A percentile compares a stretch with the other conserved stretches of the same genome.
Evolutionary conservation across 2,113 vertebrate species (phyloP).

Genomic region (Apistogramma diplotaenia): DNA sequence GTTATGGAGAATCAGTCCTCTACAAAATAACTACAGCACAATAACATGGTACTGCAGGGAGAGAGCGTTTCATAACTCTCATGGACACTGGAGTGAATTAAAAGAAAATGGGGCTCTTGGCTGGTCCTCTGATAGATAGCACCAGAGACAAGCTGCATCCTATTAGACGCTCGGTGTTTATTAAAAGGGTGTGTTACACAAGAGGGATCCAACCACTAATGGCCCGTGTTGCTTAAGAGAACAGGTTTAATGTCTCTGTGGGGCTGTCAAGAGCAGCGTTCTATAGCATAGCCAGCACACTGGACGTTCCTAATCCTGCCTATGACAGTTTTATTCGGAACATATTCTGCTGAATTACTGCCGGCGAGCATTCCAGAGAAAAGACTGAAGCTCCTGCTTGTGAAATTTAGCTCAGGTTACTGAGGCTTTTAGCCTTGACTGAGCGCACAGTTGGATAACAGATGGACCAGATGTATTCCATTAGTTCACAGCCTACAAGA

Average conservation of each 20-base stretch:
- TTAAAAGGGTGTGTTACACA: constrained; percentile 38
- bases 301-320: not conserved
- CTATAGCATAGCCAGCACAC: not conserved
- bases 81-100: not conserved
- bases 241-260: not conserved
- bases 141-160: constrained; percentile 1
- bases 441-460: constrained; percentile 2
- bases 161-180: constrained; percentile 48
- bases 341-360: constrained; percentile 37
- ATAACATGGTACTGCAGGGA: not conserved
- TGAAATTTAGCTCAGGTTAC: constrained; percentile 45
- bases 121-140: constrained; percentile 4
- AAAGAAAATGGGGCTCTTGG: not conserved
- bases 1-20: not conserved
- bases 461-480: constrained; percentile 34
- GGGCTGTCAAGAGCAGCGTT: not conserved
- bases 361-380: constrained; percentile 57
- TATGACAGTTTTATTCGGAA: constrained; percentile 36
- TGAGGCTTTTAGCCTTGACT: constrained; percentile 60
- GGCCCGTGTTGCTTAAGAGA: constrained; percentile 25
- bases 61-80: not conserved
- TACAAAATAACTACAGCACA: not conserved
- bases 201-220: constrained; percentile 46
- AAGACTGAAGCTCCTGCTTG: constrained; percentile 21
- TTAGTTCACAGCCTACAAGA: constrained; percentile 1